These are phyloP conservation scores for Troides aeacus DNA, from an alignment of 2,888 invertebrate species.

Conservation along the genomic window DNA sequence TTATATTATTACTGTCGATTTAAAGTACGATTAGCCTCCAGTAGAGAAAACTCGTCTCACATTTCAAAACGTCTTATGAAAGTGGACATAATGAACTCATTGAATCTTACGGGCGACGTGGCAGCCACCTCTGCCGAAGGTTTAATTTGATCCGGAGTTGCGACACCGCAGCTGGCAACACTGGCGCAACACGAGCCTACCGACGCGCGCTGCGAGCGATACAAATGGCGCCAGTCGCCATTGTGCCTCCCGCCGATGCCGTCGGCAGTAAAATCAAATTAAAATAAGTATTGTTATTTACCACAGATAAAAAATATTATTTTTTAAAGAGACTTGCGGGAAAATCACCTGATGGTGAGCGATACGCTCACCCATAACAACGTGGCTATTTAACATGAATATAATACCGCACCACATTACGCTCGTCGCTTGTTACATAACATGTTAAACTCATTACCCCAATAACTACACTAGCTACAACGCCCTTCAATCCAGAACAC, in stretches of 20 bases:
- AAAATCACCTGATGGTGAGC: too few relatives aligned
- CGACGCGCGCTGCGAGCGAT: constrained; percentile 34
- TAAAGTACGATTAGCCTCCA: constrained; percentile 4
- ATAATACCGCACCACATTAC: too few relatives aligned
- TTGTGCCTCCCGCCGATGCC: constrained; percentile 20
- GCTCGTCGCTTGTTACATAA: too few relatives aligned
- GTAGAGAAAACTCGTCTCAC: constrained; percentile 1
- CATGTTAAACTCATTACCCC: too few relatives aligned
- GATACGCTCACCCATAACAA: too few relatives aligned
- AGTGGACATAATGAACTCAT: constrained; percentile 12
- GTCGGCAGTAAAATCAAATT: constrained; percentile 32
- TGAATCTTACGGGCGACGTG: constrained; percentile 2
- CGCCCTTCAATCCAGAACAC: too few relatives aligned
- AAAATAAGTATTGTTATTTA: background rate
- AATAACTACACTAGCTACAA: too few relatives aligned
- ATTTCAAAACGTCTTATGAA: constrained; percentile 6
- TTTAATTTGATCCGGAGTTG: constrained; percentile 32
- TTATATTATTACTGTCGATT: constrained; percentile 9
- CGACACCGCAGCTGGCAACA: constrained; percentile 16
- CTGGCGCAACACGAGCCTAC: constrained; percentile 28
- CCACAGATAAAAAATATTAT: too few relatives aligned
- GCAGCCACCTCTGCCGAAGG: constrained; percentile 7
- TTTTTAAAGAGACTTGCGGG: too few relatives aligned
- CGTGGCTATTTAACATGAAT: too few relatives aligned
- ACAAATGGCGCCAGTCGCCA: constrained; percentile 43